These are phyloP conservation scores for Microtus ochrogaster DNA, from an alignment of 2,113 vertebrate species.

Conservation along the genomic window DNA sequence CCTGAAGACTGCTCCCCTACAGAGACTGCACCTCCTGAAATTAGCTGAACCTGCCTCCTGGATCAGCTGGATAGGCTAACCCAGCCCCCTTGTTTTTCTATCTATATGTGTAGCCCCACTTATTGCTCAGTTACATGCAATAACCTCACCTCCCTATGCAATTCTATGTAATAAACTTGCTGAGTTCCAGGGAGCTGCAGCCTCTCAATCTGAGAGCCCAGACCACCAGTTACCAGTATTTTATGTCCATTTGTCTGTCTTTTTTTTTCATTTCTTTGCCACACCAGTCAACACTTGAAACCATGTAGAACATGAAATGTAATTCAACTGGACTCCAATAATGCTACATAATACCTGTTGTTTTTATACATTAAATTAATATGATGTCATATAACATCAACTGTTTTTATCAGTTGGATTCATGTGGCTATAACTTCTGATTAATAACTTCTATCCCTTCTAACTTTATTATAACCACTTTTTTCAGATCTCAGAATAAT, in stretches of 20 bases:
- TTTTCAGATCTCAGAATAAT: constrained; percentile 31
- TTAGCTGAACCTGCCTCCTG: background rate
- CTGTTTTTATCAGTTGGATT: background rate
- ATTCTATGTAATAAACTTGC: background rate
- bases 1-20: background rate
- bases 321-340: background rate
- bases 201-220: background rate
- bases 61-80: background rate
- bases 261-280: background rate
- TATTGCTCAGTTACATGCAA: background rate
- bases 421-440: background rate
- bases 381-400: background rate
- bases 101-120: background rate
- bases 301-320: background rate
- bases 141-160: background rate
- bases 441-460: constrained; percentile 28
- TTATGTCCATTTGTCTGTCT: background rate
- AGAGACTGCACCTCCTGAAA: background rate
- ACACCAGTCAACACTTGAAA: background rate
- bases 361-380: background rate
- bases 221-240: background rate
- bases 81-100: background rate
- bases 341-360: background rate
- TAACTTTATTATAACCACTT: constrained; percentile 2
- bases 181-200: too few relatives aligned